Conservation (phyloP, 2,797 vertebrate genomes). For the Botia kubotai region DNA sequence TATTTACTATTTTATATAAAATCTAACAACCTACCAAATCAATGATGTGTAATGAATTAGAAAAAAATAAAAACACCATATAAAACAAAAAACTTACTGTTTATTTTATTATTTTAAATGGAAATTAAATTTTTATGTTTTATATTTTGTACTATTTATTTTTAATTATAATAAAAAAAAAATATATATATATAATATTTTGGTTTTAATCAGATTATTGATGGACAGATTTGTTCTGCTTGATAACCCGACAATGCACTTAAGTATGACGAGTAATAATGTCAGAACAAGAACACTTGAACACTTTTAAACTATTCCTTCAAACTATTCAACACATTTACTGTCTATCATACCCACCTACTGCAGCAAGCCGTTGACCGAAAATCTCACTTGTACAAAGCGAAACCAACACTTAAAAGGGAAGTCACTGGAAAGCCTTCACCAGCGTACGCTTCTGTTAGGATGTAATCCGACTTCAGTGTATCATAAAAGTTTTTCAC, state of each 20-base stretch:
- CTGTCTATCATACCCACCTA: slow-evolving; percentile 18
- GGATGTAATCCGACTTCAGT: not conserved
- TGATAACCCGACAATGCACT: slow-evolving; percentile 21
- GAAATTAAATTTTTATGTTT: no score
- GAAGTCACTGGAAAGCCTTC: slow-evolving; percentile 35
- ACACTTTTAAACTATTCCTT: not conserved
- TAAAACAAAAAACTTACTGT: no score
- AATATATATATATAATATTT: not conserved
- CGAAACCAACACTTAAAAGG: slow-evolving; percentile 63
- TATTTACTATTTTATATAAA: no score
- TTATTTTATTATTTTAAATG: no score
- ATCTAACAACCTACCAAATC: not conserved
- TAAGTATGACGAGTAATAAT: not conserved
- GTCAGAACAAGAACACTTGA: not conserved
- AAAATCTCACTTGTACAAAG: slow-evolving; percentile 64
- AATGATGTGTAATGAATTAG: not conserved
- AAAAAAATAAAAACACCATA: not conserved
- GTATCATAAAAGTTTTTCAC: not conserved
- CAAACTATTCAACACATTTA: not conserved
- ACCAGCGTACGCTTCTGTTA: slow-evolving; percentile 64
- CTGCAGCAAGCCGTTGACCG: slow-evolving; percentile 61
- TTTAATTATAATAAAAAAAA: no score
- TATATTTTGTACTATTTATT: not conserved
- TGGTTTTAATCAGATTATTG: not conserved
- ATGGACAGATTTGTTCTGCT: slow-evolving; percentile 14